These are phyloP conservation scores for Argyrosomus regius DNA, from an alignment of 2,797 vertebrate genomes.

Conservation along the genomic window DNA sequence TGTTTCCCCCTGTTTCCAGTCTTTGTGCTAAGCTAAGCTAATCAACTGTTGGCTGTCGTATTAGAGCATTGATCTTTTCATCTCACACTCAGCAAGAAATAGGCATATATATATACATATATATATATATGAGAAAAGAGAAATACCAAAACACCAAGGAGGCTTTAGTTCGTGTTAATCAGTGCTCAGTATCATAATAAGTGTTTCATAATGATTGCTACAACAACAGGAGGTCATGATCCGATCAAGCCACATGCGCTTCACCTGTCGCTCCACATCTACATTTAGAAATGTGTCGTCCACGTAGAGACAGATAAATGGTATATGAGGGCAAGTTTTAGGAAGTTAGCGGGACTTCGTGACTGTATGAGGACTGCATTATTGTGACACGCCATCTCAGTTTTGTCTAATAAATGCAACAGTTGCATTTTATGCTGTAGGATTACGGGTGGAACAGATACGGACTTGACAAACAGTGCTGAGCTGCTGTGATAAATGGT, in stretches of 20 bases:
- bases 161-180: no score
- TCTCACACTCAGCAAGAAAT: background rate
- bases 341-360: background rate
- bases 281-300: background rate
- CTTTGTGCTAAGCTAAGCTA: constrained; percentile 2
- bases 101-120: no score
- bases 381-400: background rate
- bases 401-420: constrained; percentile 2
- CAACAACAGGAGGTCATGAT: background rate
- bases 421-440: background rate
- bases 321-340: background rate
- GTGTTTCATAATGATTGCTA: background rate
- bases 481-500: constrained; percentile 46
- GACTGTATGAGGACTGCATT: no score
- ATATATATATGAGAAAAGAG: background rate
- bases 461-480: constrained; percentile 24
- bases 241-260: background rate
- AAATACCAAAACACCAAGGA: no score
- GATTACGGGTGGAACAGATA: constrained; percentile 28
- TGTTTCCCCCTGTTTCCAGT: background rate
- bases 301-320: no score
- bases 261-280: background rate
- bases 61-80: background rate
- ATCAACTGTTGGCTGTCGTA: background rate
- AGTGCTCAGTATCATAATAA: no score